phyloP scores from a whole-genome alignment of 1,140 invertebrate species.

The Atopsyche davidsoni region DNA sequence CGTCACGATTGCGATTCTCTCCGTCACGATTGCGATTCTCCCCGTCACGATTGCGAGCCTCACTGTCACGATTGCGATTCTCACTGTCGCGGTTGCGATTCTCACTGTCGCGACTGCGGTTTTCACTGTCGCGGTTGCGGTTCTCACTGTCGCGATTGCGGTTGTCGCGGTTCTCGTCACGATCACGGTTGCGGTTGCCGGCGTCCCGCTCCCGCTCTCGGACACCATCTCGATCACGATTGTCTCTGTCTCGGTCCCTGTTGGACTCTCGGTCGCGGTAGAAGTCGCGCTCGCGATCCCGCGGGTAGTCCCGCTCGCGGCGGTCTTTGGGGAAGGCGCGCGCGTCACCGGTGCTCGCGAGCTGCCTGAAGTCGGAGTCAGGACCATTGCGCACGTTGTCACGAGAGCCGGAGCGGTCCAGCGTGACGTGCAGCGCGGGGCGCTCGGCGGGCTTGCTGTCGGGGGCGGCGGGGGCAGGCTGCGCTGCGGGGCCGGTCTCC shows the following conservation, averaged over 20 bases:
- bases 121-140: slow-evolving; percentile 27
- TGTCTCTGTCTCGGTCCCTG: slow-evolving; percentile 32
- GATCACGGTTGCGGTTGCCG: slow-evolving; percentile 37
- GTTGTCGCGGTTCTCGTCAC: slow-evolving; percentile 28
- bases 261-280: slow-evolving; percentile 40
- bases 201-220: slow-evolving; percentile 33
- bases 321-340: slow-evolving; percentile 41
- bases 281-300: slow-evolving; percentile 37
- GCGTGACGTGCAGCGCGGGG: slow-evolving; percentile 16
- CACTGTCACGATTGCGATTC: too few species aligned
- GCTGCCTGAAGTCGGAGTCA: slow-evolving; percentile 36
- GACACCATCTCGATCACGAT: slow-evolving; percentile 43
- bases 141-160: slow-evolving; percentile 33
- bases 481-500: slow-evolving; percentile 10
- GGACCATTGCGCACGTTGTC: slow-evolving; percentile 28
- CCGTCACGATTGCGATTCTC: too few species aligned
- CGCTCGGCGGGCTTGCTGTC: too few species aligned
- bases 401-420: slow-evolving; percentile 24
- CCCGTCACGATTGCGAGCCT: too few species aligned
- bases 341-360: slow-evolving; percentile 39
- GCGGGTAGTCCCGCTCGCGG: slow-evolving; percentile 36
- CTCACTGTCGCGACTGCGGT: too few species aligned
- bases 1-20: too few species aligned
- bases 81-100: too few species aligned
- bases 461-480: slow-evolving; percentile 19